Conservation (phyloP, 2,797 vertebrate genomes). For the Graptemys geographica region DNA sequence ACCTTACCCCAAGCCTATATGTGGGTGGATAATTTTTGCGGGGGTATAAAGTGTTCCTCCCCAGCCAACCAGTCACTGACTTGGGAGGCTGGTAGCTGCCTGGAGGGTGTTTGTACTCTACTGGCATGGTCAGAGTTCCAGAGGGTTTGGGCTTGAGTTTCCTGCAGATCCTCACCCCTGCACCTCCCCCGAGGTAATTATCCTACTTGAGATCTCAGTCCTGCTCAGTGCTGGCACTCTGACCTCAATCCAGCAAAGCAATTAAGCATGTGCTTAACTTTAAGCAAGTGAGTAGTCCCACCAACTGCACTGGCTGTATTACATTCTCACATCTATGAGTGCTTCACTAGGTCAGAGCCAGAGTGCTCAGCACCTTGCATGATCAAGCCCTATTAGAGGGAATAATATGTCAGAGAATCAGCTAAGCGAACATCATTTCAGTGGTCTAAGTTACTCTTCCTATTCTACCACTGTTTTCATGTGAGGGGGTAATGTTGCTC, state of each 20-base stretch:
- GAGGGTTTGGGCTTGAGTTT: constrained; percentile 35
- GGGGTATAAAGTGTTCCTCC: neutral
- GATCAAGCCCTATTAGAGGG: constrained; percentile 39
- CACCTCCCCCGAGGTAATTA: neutral
- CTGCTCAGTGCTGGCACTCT: neutral
- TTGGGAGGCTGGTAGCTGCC: neutral
- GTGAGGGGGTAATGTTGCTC: constrained; percentile 10
- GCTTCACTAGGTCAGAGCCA: constrained; percentile 36
- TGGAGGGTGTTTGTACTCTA: neutral
- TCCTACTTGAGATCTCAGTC: constrained; percentile 5
- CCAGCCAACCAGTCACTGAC: neutral
- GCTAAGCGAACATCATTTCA: constrained; percentile 59
- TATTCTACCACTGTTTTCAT: neutral
- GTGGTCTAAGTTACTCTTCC: constrained; percentile 5
- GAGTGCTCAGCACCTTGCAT: constrained; percentile 34
- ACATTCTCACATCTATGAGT: constrained; percentile 57
- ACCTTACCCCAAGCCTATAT: neutral
- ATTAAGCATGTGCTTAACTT: neutral
- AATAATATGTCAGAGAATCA: constrained; percentile 69
- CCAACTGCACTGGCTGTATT: neutral
- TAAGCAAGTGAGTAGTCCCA: neutral
- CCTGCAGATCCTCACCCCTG: constrained; percentile 37
- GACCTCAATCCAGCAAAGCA: neutral
- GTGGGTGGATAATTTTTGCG: neutral
- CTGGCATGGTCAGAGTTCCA: neutral